Percentiles rank a stretch among this genome's conserved stretches.
Conservation (phyloP, 2,797 vertebrate species). For the Darevskia nairensis region DNA sequence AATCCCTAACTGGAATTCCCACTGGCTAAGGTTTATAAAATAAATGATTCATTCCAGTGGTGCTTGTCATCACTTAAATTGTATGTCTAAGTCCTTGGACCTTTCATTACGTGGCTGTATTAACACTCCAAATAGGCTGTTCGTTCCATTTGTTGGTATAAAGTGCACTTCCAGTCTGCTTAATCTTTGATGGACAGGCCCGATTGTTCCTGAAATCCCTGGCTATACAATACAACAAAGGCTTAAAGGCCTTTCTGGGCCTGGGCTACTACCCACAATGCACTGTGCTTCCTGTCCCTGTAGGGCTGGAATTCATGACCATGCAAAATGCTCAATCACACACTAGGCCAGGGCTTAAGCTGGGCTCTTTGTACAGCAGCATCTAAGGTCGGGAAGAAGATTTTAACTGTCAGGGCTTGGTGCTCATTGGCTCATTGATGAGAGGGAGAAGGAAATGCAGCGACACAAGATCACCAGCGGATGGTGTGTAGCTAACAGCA, state of each 20-base stretch:
- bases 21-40: constrained; percentile 73
- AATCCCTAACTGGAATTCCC: constrained; percentile 69
- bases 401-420: constrained; percentile 91
- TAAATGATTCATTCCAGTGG: constrained; percentile 74
- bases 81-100: constrained; percentile 76
- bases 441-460: constrained; percentile 80
- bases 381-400: constrained; percentile 86
- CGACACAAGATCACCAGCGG: constrained; percentile 78
- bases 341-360: constrained; percentile 87
- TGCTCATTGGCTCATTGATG: constrained; percentile 86
- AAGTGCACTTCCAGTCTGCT: constrained; percentile 86
- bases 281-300: constrained; percentile 89
- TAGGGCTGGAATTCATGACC: constrained; percentile 90
- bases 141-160: constrained; percentile 79
- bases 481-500: constrained; percentile 76
- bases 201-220: constrained; percentile 90
- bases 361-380: constrained; percentile 84
- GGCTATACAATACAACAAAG: constrained; percentile 89
- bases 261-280: constrained; percentile 79
- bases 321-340: constrained; percentile 89
- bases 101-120: constrained; percentile 74
- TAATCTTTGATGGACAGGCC: constrained; percentile 90
- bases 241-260: constrained; percentile 82
- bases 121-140: constrained; percentile 75
- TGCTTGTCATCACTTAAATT: constrained; percentile 78